These are phyloP conservation scores for Podilymbus podiceps DNA, from an alignment of 2,113 vertebrate genomes.

Conservation along the genomic window DNA sequence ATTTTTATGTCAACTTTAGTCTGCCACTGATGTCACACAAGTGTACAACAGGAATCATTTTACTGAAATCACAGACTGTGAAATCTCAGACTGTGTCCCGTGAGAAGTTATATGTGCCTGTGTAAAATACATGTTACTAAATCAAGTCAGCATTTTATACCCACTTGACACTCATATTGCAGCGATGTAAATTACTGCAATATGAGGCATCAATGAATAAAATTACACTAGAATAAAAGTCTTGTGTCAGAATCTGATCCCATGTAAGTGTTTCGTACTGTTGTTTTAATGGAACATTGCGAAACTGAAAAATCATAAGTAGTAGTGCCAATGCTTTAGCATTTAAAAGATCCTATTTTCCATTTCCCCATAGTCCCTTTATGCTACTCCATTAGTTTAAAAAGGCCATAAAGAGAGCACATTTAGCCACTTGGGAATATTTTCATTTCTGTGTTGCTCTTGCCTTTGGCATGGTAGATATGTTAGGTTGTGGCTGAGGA, in stretches of 20 bases:
- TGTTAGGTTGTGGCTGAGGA: slow-evolving; percentile 45
- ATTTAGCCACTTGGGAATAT: slow-evolving; percentile 28
- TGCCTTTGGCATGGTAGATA: slow-evolving; percentile 34
- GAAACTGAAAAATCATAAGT: slow-evolving; percentile 51
- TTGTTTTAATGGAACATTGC: slow-evolving; percentile 35
- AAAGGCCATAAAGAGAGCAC: slow-evolving; percentile 37
- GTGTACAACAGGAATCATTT: neutral
- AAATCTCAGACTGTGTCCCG: neutral
- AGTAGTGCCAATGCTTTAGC: slow-evolving; percentile 25
- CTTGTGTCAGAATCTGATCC: slow-evolving; percentile 25
- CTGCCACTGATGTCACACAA: neutral
- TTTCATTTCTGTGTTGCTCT: slow-evolving; percentile 32
- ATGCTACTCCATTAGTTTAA: slow-evolving; percentile 50
- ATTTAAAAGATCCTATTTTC: slow-evolving; percentile 48
- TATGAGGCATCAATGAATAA: slow-evolving; percentile 32
- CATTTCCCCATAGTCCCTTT: slow-evolving; percentile 27
- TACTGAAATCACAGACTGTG: neutral
- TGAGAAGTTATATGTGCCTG: slow-evolving; percentile 11
- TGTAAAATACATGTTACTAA: neutral
- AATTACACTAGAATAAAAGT: neutral
- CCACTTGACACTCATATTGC: neutral
- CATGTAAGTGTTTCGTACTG: neutral
- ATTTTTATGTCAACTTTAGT: slow-evolving; percentile 3
- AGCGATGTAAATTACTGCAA: neutral
- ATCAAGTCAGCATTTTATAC: slow-evolving; percentile 14